phyloP scores from a whole-genome alignment of 1,140 invertebrate species.

The Drosophila punjabiensis region DNA sequence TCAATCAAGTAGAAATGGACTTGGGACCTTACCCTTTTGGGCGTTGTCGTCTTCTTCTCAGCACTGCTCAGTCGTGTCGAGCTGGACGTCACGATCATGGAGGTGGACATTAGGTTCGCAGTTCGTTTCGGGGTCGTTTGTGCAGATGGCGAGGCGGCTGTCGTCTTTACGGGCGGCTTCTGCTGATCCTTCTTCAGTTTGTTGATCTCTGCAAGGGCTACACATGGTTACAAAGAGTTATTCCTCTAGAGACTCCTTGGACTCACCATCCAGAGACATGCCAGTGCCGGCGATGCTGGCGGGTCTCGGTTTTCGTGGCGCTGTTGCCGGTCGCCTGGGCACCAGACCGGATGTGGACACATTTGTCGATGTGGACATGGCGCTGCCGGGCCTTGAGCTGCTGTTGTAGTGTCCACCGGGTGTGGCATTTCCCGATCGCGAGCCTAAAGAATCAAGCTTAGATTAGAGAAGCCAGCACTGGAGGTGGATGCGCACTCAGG shows the following conservation, averaged over 20 bases:
- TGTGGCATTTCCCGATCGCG: conserved; percentile 89
- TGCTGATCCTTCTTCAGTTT: conserved; percentile 79
- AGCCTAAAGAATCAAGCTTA: conserved; percentile 57
- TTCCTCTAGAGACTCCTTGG: neutral
- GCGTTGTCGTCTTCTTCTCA: conserved; percentile 86
- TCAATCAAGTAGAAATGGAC: neutral
- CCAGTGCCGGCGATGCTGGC: conserved; percentile 94
- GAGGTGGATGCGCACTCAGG: neutral
- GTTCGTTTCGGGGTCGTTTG: conserved; percentile 85
- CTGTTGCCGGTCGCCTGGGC: conserved; percentile 63
- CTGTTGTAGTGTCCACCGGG: conserved; percentile 87
- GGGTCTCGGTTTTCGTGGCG: conserved; percentile 87
- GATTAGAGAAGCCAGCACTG: conserved; percentile 22
- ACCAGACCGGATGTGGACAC: conserved; percentile 77
- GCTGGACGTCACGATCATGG: conserved; percentile 80
- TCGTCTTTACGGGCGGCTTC: conserved; percentile 77
- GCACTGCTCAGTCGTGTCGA: conserved; percentile 83
- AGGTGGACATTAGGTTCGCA: conserved; percentile 83
- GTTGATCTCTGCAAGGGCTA: conserved; percentile 66
- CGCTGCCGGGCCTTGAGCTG: conserved; percentile 93
- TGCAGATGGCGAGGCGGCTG: conserved; percentile 74
- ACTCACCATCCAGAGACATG: conserved; percentile 87
- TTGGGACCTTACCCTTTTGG: conserved; percentile 85
- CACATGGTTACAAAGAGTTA: neutral
- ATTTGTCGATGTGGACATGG: conserved; percentile 88